Conservation (phyloP, 2,888 invertebrate species). For the Apamea monoglypha region DNA sequence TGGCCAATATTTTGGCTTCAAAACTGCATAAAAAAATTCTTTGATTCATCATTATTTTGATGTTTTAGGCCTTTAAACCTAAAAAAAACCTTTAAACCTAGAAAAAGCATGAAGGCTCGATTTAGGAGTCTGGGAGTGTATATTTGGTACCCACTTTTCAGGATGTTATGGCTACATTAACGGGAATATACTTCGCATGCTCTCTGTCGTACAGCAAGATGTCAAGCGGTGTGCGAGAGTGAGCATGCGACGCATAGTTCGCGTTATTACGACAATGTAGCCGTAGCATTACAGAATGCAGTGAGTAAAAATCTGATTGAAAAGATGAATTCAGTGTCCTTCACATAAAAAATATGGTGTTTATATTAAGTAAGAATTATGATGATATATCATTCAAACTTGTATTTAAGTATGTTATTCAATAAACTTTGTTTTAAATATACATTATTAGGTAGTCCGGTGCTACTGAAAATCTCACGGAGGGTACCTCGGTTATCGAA, state of each 20-base stretch:
- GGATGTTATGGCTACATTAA: neutral
- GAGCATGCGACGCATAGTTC: neutral
- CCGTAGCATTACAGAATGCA: neutral
- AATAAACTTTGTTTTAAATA: slow-evolving; percentile 1
- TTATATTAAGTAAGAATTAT: neutral
- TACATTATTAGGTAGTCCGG: no score
- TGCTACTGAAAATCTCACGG: no score
- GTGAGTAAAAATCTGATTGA: neutral
- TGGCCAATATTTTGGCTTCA: neutral
- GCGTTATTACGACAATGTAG: no score
- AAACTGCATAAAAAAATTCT: neutral
- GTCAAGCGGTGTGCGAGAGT: neutral
- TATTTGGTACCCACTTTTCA: neutral
- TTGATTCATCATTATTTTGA: neutral
- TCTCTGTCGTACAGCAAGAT: neutral
- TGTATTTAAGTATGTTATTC: neutral
- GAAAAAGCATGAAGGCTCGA: neutral
- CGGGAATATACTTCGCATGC: neutral
- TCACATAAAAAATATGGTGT: slow-evolving; percentile 1
- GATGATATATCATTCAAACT: neutral
- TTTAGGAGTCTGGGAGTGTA: neutral
- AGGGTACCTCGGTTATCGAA: neutral
- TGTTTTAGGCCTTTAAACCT: neutral
- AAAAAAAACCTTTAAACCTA: neutral
- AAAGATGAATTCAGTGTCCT: neutral